These are phyloP conservation scores for Halcyon leucocephala DNA, from an alignment of 2,797 vertebrate genomes.

Conservation along the genomic window DNA sequence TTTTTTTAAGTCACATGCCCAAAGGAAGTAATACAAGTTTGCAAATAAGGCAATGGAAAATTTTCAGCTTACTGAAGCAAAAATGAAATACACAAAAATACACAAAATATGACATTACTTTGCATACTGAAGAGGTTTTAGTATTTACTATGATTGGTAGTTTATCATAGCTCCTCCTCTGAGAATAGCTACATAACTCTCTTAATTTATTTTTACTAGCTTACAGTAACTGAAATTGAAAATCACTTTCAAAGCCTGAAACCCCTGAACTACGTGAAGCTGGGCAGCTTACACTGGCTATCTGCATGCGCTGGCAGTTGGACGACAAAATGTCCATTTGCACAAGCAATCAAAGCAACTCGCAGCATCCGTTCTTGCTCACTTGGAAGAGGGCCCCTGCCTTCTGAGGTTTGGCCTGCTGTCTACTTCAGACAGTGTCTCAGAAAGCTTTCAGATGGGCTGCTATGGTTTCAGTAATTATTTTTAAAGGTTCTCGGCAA, in stretches of 20 bases:
- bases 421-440: neutral
- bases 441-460: constrained; percentile 24
- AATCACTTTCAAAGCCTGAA: neutral
- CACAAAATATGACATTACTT: neutral
- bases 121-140: neutral
- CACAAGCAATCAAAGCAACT: neutral
- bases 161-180: neutral
- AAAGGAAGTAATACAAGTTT: neutral
- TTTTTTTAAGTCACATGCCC: neutral
- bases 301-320: neutral
- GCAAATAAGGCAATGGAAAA: neutral
- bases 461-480: constrained; percentile 39
- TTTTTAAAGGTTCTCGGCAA: constrained; percentile 4
- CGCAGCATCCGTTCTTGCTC: neutral
- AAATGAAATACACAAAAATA: neutral
- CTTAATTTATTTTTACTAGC: neutral
- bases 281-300: neutral
- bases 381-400: neutral
- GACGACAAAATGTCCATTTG: neutral
- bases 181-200: neutral
- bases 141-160: neutral
- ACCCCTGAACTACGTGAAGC: neutral
- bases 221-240: neutral
- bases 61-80: neutral
- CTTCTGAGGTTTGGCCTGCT: constrained; percentile 36